Percentiles rank a stretch among this genome's conserved stretches.
These are phyloP conservation scores for Rutilus rutilus DNA, from an alignment of 2,113 vertebrate genomes.

Conservation along the genomic window DNA sequence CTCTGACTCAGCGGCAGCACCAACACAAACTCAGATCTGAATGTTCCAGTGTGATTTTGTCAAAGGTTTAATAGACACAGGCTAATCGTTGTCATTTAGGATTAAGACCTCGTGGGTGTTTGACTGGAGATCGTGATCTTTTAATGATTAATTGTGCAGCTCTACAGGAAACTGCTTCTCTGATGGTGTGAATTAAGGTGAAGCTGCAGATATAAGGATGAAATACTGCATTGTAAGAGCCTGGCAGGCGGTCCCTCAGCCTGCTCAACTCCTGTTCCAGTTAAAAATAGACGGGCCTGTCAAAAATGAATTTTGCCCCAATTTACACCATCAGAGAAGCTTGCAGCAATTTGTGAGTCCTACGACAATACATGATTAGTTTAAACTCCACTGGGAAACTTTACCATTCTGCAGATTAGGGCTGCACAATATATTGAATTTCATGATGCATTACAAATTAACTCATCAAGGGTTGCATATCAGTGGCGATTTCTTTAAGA, in stretches of 20 bases:
- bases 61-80: no score
- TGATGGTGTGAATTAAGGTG: slow-evolving; percentile 4
- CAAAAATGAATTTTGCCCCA: slow-evolving; percentile 3
- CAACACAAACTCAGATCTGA: no score
- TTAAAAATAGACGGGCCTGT: slow-evolving; percentile 2
- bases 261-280: not conserved
- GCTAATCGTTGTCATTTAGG: no score
- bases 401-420: not conserved
- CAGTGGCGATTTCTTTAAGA: no score
- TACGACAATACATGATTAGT: not conserved
- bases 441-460: not conserved
- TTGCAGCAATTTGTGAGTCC: not conserved
- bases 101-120: no score
- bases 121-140: no score
- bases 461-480: not conserved
- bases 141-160: no score
- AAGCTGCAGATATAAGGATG: slow-evolving; percentile 1
- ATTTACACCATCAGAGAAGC: not conserved
- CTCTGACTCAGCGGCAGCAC: no score
- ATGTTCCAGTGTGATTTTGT: no score
- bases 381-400: not conserved
- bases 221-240: not conserved
- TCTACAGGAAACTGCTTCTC: not conserved
- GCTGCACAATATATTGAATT: not conserved
- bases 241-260: not conserved